phyloP scores from a whole-genome alignment of 2,797 vertebrate species.

The Psittacula derbiana region DNA sequence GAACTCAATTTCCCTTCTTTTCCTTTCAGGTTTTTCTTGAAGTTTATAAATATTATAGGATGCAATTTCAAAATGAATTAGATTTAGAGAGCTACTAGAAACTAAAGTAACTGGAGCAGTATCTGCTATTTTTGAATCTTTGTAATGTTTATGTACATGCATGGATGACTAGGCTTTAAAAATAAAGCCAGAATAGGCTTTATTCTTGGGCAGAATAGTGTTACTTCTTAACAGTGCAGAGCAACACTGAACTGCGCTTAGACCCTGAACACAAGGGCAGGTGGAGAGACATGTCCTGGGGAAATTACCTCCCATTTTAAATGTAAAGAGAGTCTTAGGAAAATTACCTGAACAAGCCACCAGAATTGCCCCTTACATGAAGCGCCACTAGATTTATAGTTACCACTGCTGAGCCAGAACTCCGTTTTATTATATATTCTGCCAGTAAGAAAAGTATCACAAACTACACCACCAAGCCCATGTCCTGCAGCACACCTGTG shows the following conservation, averaged over 20 bases:
- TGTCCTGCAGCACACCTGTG: background rate
- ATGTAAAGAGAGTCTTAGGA: background rate
- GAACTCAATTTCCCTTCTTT: constrained; percentile 2
- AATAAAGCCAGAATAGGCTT: background rate
- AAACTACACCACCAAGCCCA: background rate
- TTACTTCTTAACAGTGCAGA: background rate
- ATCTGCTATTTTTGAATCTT: background rate
- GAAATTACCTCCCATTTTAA: background rate
- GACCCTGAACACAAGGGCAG: background rate
- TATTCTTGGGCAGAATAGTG: background rate
- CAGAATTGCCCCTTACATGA: background rate
- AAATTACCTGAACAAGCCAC: background rate
- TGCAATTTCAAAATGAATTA: background rate
- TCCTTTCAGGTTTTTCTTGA: background rate
- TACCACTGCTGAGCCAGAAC: background rate
- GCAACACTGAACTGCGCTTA: background rate
- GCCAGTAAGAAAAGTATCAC: background rate
- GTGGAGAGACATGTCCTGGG: background rate
- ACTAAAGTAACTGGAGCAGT: constrained; percentile 6
- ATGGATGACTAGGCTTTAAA: constrained; percentile 4
- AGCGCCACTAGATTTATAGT: background rate
- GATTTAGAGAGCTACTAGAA: background rate
- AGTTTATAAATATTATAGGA: constrained; percentile 28
- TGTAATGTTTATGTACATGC: background rate
- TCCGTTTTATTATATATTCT: background rate